Evolutionary conservation across 1,140 invertebrate species (phyloP), one percentile per base, ranked within the genome.

Genomic region (Drosophila baimaii): DNA sequence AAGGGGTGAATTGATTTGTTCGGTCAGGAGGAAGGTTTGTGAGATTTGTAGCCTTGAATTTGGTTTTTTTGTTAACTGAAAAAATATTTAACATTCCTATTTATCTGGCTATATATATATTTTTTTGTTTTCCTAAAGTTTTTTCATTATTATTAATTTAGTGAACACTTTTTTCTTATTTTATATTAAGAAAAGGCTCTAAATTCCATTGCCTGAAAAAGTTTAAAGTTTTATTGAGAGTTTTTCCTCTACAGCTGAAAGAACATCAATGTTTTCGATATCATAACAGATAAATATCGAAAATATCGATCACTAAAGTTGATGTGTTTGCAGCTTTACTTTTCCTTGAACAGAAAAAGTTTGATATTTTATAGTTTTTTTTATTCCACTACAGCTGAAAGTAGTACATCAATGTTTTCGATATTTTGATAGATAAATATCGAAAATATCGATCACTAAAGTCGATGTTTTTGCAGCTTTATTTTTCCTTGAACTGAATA

Each of bases 1-100:
- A 35, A n/a, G 43, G 27, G 43, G 68, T 71, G 66, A 41, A 39
- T 49, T 49, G 62, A 69, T 66, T 69, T 69, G 46, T 69, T 52
- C 13, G 21, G 27, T 23, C 5, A n/a, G 13, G 29, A 46, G 13
- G 29, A 46, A n/a, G 17, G 7, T 25, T 1, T 12, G 21, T 10
- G 17, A 23, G 19, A 21, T 12, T 27, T 27, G 8, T 17, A 7
- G 17, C 17, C 19, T 27, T 0, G 7, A 27, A 15, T 17, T 52
- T n/a, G 8, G 0, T 33, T 2, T 13, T 31, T 31, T 31, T 0
- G 0, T 44, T 13, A 19, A 10, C 0, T 25, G 8, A 33, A 19
- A 5, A 31, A 29, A 12, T 39, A 9, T 51, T 19, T 46, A 47
- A 35, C 29, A 29, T 49, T 65, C 46, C 23, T 15, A 12, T 29